Evolutionary conservation across 2,888 invertebrate genomes (phyloP).

Genomic region (Clostera curtula): DNA sequence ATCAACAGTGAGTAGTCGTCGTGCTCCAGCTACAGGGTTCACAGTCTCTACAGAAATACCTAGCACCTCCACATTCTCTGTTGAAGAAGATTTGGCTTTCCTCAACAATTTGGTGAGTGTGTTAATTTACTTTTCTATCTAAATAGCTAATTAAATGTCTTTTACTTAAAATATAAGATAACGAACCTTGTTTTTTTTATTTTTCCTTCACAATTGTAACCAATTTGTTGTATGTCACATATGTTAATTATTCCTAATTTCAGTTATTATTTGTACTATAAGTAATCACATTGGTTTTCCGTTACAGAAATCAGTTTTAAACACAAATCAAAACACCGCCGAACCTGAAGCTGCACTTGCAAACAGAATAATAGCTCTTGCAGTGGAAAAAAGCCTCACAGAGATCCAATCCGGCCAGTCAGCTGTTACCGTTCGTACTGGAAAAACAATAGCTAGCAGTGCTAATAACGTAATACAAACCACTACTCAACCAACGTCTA

Average conservation of each 20-base stretch:
- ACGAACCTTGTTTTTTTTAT: too few species aligned
- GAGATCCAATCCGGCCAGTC: constrained; percentile 50
- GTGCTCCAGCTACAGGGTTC: constrained; percentile 30
- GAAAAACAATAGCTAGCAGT: constrained; percentile 40
- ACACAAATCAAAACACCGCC: constrained; percentile 46
- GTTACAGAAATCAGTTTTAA: constrained; percentile 66
- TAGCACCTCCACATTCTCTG: constrained; percentile 63
- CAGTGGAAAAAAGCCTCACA: constrained; percentile 66
- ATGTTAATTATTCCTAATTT: too few species aligned
- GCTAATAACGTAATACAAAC: constrained; percentile 36
- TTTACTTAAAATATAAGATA: too few species aligned
- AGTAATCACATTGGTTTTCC: too few species aligned
- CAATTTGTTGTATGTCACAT: too few species aligned
- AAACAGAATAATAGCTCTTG: constrained; percentile 71
- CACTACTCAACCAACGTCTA: constrained; percentile 31
- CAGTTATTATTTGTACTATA: too few species aligned
- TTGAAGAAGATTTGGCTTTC: constrained; percentile 75
- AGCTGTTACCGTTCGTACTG: constrained; percentile 37
- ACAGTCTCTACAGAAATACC: constrained; percentile 56
- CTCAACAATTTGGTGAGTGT: constrained; percentile 74
- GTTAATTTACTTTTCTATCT: too few species aligned
- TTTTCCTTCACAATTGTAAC: too few species aligned
- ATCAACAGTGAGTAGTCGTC: constrained; percentile 31
- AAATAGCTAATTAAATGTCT: too few species aligned
- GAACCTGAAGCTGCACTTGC: constrained; percentile 67